phyloP scores from a whole-genome alignment of 2,113 vertebrate species.

The Tenrec ecaudatus region DNA sequence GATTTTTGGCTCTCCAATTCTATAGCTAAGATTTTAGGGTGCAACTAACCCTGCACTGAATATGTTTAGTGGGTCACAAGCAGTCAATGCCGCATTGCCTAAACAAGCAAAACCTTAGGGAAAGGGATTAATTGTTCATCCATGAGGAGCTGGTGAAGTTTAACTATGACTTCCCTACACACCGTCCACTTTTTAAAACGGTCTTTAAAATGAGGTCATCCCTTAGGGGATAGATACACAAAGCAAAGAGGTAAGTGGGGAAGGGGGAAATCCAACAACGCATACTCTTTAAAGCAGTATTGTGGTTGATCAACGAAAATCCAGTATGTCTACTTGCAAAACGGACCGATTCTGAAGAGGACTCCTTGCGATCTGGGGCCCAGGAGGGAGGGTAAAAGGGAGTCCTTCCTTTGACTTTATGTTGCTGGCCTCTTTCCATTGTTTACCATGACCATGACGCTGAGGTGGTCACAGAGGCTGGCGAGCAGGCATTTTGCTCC shows the following conservation, averaged over 20 bases:
- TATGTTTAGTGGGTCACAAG: background rate
- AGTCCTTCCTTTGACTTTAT: no score
- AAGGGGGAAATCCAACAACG: no score
- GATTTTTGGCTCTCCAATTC: slow-evolving; percentile 28
- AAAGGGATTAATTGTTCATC: background rate
- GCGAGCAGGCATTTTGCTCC: no score
- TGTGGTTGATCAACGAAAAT: no score
- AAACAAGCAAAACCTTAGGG: background rate
- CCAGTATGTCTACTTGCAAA: no score
- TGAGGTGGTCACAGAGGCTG: no score
- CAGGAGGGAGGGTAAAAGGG: no score
- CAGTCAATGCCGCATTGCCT: background rate
- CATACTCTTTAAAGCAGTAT: no score
- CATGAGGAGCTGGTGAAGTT: background rate
- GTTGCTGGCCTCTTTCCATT: no score
- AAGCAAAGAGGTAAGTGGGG: background rate
- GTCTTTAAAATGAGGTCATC: slow-evolving; percentile 18
- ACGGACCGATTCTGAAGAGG: no score
- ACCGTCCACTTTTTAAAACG: background rate
- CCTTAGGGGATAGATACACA: background rate
- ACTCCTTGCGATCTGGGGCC: no score
- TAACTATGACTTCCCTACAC: background rate
- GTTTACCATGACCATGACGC: no score
- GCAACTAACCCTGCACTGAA: background rate
- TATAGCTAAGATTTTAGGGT: slow-evolving; percentile 18